Evolutionary conservation across 2,888 invertebrate species (phyloP), one percentile per base, ranked within the genome.

Genomic region (Pheosia gnoma): DNA sequence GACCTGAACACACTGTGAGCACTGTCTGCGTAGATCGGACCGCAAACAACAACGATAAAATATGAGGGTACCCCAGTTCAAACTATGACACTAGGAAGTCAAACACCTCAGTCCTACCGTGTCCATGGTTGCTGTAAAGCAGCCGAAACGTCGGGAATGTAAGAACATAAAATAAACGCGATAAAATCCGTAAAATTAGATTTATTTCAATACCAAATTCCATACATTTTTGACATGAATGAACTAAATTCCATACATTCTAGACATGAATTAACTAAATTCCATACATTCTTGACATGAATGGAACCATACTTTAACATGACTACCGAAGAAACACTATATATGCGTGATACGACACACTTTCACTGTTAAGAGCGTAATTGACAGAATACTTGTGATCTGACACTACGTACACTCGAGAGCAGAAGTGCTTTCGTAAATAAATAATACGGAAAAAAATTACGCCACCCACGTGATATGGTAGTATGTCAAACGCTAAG

Each of bases 331-430:
- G 37, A 6, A 53, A 60, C 58, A 58, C 52, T 57, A 66, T 59
- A 58, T 59, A 57, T 47, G 39, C 59, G 47, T 58, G 59, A 55
- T 59, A 59, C 57, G 49, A 59, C 56, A 65, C 60, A 63, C 71
- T 71, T 70, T 71, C 67, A 63, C 70, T 65, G 59, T 36, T 37
- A 45, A 51, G 54, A 54, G 53, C 56, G 60, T 49, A 66, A 68
- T 66, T 67, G 58, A 62, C 57, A 59, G 53, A 36, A 54, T 58
- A 53, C 55, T 62, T 63, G 61, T 66, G 61, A 67, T 65, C 53
- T 64, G 71, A 62, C 69, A 58, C 59, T 61, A 60, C 57, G 63
- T 63, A 54, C 61, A 62, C 65, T 67, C 65, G 49, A 58, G 45
- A 56, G 59, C 51, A 61, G 58, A 59, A 64, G 59, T 60, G 62